Evolutionary conservation across 2,888 invertebrate species (phyloP).

Genomic region (Seira ritae): DNA sequence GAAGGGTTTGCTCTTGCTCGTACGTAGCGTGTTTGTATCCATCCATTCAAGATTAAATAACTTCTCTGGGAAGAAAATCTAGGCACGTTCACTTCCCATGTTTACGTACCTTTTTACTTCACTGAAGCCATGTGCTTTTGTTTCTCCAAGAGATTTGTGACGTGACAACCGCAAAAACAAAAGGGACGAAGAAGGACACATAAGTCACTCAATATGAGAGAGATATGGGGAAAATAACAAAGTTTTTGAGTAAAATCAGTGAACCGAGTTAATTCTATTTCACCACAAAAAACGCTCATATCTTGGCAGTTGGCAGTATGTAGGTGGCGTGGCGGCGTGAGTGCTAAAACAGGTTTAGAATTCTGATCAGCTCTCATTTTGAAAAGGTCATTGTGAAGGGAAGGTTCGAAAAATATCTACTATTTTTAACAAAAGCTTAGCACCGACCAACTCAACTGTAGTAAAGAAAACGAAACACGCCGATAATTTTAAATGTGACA

Average conservation of each 20-base stretch:
- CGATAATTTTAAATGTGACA: neutral
- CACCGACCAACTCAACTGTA: neutral
- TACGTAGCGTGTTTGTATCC: neutral
- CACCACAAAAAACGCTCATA: neutral
- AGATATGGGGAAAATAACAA: neutral
- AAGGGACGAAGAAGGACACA: neutral
- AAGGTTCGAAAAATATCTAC: neutral
- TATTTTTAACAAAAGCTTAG: neutral
- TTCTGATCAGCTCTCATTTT: no score
- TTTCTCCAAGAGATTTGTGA: conserved; percentile 11
- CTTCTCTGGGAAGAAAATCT: neutral
- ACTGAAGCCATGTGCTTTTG: conserved; percentile 3
- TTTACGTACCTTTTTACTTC: neutral
- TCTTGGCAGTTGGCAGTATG: neutral
- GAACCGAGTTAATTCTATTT: neutral
- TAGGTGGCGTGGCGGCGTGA: no score
- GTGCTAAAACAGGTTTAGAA: no score
- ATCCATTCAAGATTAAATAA: conserved; percentile 13
- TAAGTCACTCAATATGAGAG: neutral
- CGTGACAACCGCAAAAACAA: conserved; percentile 6
- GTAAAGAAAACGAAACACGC: neutral
- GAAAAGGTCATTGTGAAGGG: no score
- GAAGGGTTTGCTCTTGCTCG: neutral
- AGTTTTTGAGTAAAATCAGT: neutral
- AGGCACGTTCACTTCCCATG: neutral